A percentile compares a stretch with the other conserved stretches of the same genome.
Evolutionary conservation across 2,888 invertebrate genomes (phyloP).

Genomic region (Neria commutata): DNA sequence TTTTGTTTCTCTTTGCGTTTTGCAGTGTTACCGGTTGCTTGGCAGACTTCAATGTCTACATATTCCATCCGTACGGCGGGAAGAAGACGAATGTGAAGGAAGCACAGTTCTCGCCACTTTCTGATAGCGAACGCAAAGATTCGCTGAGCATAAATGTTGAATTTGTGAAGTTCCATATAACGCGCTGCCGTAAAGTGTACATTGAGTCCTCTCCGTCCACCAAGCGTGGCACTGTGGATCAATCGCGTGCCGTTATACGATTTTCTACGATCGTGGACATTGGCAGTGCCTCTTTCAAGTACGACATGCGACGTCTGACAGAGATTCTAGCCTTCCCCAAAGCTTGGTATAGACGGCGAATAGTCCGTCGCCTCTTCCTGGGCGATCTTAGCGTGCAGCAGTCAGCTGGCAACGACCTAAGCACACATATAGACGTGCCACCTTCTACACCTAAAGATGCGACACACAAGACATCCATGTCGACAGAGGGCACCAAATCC

Average conservation of each 20-base stretch:
- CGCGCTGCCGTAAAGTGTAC: conserved; percentile 87
- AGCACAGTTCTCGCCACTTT: conserved; percentile 84
- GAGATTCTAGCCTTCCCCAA: conserved; percentile 98
- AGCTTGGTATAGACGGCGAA: conserved; percentile 96
- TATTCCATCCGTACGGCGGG: conserved; percentile 96
- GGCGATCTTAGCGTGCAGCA: conserved; percentile 82
- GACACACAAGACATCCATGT: conserved; percentile 25
- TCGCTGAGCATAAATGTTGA: conserved; percentile 95
- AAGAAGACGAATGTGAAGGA: conserved; percentile 82
- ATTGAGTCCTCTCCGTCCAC: conserved; percentile 65
- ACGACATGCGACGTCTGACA: conserved; percentile 95
- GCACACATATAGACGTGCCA: no score
- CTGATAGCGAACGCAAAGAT: conserved; percentile 91
- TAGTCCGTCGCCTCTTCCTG: conserved; percentile 89
- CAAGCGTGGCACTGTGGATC: conserved; percentile 65
- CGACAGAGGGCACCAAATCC: conserved; percentile 42
- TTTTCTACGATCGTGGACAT: conserved; percentile 95
- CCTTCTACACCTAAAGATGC: conserved; percentile 46
- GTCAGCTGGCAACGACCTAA: conserved; percentile 38
- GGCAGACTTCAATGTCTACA: conserved; percentile 96
- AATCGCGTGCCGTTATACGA: conserved; percentile 84
- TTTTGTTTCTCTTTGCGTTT: conserved; percentile 58
- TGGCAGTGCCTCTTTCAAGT: conserved; percentile 95
- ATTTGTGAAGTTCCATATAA: conserved; percentile 94
- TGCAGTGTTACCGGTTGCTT: conserved; percentile 94